These are phyloP conservation scores for Lasioglossum villosulum DNA, from an alignment of 2,888 invertebrate species.

Conservation along the genomic window DNA sequence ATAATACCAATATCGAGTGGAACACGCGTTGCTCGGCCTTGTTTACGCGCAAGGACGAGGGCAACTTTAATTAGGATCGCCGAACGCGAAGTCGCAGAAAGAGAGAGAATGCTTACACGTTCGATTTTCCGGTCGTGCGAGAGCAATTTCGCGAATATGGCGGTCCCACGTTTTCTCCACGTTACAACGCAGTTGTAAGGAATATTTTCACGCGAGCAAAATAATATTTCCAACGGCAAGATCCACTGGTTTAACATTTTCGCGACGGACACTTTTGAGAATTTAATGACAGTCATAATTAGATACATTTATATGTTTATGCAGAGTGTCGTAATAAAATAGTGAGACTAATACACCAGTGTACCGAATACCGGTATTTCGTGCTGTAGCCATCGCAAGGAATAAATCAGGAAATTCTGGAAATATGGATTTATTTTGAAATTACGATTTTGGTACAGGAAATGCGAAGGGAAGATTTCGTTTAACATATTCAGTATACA, in stretches of 20 bases:
- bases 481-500: too few relatives aligned
- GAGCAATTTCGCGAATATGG: slow-evolving; percentile 11
- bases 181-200: neutral
- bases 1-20: neutral
- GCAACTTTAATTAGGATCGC: slow-evolving; percentile 13
- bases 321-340: too few relatives aligned
- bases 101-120: neutral
- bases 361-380: too few relatives aligned
- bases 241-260: too few relatives aligned
- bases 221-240: neutral
- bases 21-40: neutral
- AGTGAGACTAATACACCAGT: too few relatives aligned
- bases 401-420: too few relatives aligned
- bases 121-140: slow-evolving; percentile 12
- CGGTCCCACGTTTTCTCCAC: neutral
- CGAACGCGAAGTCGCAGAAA: neutral
- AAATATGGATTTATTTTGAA: too few relatives aligned
- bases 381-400: too few relatives aligned
- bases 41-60: neutral
- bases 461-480: too few relatives aligned
- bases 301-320: neutral
- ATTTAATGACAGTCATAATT: neutral
- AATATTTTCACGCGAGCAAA: neutral
- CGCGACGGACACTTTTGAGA: neutral
- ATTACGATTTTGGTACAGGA: too few relatives aligned